Evolutionary conservation across 2,888 invertebrate species (phyloP), one percentile per base, ranked within the genome.

Genomic region (Vanessa cardui): DNA sequence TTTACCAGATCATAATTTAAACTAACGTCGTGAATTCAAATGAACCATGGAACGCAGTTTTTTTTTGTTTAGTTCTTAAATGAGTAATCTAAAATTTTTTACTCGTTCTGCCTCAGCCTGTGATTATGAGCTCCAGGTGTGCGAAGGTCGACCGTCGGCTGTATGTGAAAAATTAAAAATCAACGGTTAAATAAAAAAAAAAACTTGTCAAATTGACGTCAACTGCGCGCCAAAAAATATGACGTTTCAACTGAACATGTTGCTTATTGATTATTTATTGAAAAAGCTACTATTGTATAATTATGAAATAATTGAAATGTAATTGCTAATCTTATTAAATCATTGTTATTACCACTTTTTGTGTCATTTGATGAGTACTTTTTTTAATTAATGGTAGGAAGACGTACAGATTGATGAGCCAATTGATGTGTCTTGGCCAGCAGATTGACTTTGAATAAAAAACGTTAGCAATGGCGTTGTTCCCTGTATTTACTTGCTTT

Each of bases 11-110:
- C 39, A 39, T 31, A 26, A 12, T 39, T 56, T 56, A 56, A 33
- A 7, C 15, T 4, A 56, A 33, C 56, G 56, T 39, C 56, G 2
- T 56, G 39, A 56, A 39, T 56, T 56, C 12, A n/a, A 56, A 56
- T 56, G 39, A 39, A 18, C 18, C 1, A 9, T 4, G 7, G 52
- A 16, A 8, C 52, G 52, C 18, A 33, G 8, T 6, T 56, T 56
- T 56, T 56, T 56, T 9, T 6, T 39, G 39, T 39, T 39, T 39
- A 39, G 6, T 21, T 31, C 16, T 54, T 54, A 54, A 54, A 54
- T 31, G 16, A 31, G 31, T 31, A 39, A 33, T 39, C n/a, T 56
- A 56, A 56, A 56, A 56, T 39, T 39, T 33, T 39, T 56, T 56
- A 54, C 31, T 31, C n/a, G 54, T 56, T 39, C 39, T 9, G 9